phyloP scores from a whole-genome alignment of 2,113 vertebrate species.

The Microcebus ravelobensis region DNA sequence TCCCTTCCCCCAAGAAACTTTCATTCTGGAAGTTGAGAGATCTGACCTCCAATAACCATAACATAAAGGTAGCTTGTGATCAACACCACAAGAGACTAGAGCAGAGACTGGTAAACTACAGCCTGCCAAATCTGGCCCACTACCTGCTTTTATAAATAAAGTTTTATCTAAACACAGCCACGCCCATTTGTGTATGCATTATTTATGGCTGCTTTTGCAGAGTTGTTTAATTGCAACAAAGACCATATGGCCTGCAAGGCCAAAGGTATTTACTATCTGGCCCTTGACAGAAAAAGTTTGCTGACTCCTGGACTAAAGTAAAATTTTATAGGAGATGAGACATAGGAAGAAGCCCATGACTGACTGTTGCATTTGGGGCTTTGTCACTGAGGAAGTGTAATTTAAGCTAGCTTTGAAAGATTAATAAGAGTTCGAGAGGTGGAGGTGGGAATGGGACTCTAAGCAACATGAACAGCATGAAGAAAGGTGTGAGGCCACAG shows the following conservation, averaged over 20 bases:
- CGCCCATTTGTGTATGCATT: background rate
- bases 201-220: background rate
- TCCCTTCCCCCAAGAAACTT: background rate
- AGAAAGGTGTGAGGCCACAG: background rate
- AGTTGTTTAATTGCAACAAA: background rate
- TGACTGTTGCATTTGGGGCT: background rate
- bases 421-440: background rate
- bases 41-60: background rate
- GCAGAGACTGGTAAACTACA: background rate
- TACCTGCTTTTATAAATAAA: background rate
- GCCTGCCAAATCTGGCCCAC: background rate
- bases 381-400: background rate
- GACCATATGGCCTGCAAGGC: background rate
- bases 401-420: background rate
- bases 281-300: background rate
- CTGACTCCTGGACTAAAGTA: background rate
- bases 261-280: background rate
- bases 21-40: constrained; percentile 9
- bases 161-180: background rate
- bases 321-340: background rate
- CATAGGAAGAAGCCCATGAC: background rate
- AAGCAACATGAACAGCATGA: background rate
- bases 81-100: background rate
- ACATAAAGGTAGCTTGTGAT: background rate
- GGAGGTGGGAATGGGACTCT: background rate